Evolutionary conservation across 2,113 vertebrate genomes (phyloP).

Genomic region (Cyanistes caeruleus): DNA sequence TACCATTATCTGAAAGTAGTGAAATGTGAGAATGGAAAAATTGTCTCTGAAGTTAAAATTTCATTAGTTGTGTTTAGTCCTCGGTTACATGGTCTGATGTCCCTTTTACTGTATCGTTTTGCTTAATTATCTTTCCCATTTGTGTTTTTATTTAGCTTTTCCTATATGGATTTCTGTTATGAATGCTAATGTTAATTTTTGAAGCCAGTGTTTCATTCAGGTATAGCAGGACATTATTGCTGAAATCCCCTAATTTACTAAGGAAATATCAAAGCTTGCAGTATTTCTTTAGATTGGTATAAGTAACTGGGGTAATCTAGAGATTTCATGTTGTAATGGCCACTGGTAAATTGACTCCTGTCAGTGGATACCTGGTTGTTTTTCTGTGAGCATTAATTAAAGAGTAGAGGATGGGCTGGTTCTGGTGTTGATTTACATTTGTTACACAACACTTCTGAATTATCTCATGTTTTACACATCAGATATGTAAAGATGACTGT

Average conservation of each 20-base stretch:
- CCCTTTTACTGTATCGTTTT: background rate
- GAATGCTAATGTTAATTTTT: background rate
- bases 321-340: background rate
- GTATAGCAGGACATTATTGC: background rate
- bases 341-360: background rate
- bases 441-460: background rate
- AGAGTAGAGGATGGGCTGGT: background rate
- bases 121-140: background rate
- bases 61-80: background rate
- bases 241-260: background rate
- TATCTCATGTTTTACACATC: background rate
- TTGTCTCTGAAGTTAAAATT: background rate
- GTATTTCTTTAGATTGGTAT: background rate
- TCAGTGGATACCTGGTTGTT: background rate
- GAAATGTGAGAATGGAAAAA: background rate
- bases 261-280: background rate
- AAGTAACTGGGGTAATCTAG: background rate
- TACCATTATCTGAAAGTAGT: background rate
- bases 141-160: constrained; percentile 1
- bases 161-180: background rate
- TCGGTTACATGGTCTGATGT: background rate
- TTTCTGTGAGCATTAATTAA: background rate
- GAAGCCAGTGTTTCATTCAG: background rate
- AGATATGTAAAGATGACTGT: background rate
- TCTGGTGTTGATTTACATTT: background rate